Conservation (phyloP, 2,888 invertebrate genomes). For the Trachelus iudaicus region DNA sequence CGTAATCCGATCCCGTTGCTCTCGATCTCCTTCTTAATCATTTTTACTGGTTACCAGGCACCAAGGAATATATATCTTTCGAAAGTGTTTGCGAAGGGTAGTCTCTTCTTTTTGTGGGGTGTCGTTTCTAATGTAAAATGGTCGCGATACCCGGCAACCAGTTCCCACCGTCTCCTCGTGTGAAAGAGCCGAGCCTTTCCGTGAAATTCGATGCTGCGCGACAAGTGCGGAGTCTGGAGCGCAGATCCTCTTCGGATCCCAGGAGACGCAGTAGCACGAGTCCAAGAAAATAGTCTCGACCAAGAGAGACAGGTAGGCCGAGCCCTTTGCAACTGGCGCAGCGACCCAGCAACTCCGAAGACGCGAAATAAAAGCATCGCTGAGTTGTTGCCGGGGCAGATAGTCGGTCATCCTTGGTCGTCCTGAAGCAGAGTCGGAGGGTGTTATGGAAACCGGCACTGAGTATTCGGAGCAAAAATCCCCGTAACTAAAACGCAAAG, state of each 20-base stretch:
- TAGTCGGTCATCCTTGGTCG: too few relatives aligned
- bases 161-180: conserved; percentile 60
- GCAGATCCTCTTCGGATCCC: not conserved
- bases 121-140: conserved; percentile 32
- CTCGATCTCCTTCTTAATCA: too few relatives aligned
- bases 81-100: conserved; percentile 49
- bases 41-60: too few relatives aligned
- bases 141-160: conserved; percentile 25
- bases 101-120: conserved; percentile 28
- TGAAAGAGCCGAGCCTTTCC: conserved; percentile 42
- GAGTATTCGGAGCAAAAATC: conserved; percentile 26
- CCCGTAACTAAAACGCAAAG: conserved; percentile 53
- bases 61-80: not conserved
- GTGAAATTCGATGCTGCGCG: conserved; percentile 50
- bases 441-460: too few relatives aligned
- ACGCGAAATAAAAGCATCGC: too few relatives aligned
- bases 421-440: too few relatives aligned
- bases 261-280: conserved; percentile 12
- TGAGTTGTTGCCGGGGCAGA: too few relatives aligned
- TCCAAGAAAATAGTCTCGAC: too few relatives aligned
- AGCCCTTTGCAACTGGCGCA: too few relatives aligned
- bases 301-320: too few relatives aligned
- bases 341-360: too few relatives aligned
- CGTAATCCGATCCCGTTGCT: too few relatives aligned
- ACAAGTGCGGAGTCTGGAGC: conserved; percentile 37